Conservation (phyloP, 1,140 invertebrate genomes). For the Macrocentrus cingulum region DNA sequence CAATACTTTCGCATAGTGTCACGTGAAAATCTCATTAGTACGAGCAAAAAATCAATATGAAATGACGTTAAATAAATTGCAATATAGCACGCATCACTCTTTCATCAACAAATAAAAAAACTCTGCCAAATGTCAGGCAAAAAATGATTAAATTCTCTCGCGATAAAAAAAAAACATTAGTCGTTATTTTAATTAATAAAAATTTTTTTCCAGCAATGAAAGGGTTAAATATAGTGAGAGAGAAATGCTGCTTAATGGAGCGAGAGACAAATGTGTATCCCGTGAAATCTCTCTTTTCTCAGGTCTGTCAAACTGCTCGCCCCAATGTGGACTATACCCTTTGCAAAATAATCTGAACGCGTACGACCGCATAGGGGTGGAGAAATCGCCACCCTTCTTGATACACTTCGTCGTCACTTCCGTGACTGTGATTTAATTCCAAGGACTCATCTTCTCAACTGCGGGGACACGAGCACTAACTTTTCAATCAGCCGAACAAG, state of each 20-base stretch:
- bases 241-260: conserved; percentile 44
- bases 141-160: no score
- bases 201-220: conserved; percentile 7
- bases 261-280: conserved; percentile 47
- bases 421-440: conserved; percentile 46
- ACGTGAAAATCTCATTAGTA: conserved; percentile 11
- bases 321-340: neutral
- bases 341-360: conserved; percentile 5
- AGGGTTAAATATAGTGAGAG: no score
- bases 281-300: conserved; percentile 34
- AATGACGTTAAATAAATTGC: no score
- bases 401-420: conserved; percentile 27
- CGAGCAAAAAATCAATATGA: no score
- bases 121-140: no score
- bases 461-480: conserved; percentile 44
- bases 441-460: conserved; percentile 47
- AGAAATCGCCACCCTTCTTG: conserved; percentile 3
- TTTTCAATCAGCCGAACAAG: conserved; percentile 49
- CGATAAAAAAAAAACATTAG: no score
- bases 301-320: neutral
- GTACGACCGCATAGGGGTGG: conserved; percentile 16
- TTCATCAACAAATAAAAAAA: no score
- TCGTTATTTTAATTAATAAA: no score
- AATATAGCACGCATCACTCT: no score
- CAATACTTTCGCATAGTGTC: neutral